A percentile compares a stretch with the other conserved stretches of the same genome.
These are phyloP conservation scores for Dermatemys mawii DNA, from an alignment of 2,113 vertebrate species.

Conservation along the genomic window DNA sequence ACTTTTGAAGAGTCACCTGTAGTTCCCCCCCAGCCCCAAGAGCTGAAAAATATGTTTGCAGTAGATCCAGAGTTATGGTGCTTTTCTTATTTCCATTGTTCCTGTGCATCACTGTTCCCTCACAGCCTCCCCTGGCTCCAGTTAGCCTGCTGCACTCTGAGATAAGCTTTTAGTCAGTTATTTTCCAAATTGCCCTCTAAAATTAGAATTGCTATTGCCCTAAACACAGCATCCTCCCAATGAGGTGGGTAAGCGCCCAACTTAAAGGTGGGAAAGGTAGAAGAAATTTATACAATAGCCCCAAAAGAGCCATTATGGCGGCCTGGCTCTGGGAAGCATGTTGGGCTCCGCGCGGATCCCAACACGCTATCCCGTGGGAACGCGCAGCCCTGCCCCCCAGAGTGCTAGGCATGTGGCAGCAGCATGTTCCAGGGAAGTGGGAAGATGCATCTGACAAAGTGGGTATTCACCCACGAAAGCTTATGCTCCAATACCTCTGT, in stretches of 20 bases:
- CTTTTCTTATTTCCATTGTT: not conserved
- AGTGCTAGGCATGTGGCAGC: no score
- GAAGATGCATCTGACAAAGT: no score
- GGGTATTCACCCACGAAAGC: no score
- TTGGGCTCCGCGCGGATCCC: no score
- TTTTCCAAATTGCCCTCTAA: not conserved
- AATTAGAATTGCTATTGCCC: not conserved
- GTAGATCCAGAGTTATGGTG: not conserved
- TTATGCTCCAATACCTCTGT: no score
- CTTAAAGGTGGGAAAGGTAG: not conserved
- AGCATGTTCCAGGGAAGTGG: no score
- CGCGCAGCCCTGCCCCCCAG: no score
- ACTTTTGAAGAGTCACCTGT: not conserved
- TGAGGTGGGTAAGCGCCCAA: not conserved
- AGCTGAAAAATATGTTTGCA: not conserved
- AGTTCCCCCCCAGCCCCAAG: not conserved
- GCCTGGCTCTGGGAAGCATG: no score
- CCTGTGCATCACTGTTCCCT: not conserved
- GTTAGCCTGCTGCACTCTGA: not conserved
- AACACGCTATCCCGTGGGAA: no score
- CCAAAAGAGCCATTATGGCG: not conserved
- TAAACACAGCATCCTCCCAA: not conserved
- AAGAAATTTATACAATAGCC: not conserved
- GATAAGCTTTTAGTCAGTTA: not conserved
- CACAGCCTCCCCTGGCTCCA: no score